phyloP scores from a whole-genome alignment of 1,140 invertebrate genomes.

The Lethrus apterus region DNA sequence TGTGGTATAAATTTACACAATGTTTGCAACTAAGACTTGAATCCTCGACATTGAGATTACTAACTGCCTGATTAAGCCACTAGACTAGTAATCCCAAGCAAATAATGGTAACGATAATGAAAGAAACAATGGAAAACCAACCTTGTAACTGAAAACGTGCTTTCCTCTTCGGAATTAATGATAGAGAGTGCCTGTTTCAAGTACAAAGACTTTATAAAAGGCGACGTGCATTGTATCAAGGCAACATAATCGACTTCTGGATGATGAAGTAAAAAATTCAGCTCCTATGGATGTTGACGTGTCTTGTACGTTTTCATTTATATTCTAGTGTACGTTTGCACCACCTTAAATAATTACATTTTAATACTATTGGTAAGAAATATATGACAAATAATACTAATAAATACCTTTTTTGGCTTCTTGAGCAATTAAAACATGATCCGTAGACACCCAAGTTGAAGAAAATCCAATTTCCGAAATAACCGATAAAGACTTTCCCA shows the following conservation, averaged over 20 bases:
- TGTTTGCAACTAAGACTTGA: no score
- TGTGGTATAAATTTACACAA: no score
- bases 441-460: slow-evolving; percentile 69
- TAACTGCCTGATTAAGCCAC: no score
- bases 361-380: no score
- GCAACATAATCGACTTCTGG: slow-evolving; percentile 50
- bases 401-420: slow-evolving; percentile 45
- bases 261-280: slow-evolving; percentile 56
- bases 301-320: slow-evolving; percentile 55
- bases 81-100: no score
- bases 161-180: slow-evolving; percentile 48
- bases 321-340: slow-evolving; percentile 55
- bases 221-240: slow-evolving; percentile 70
- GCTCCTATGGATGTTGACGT: slow-evolving; percentile 59
- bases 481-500: slow-evolving; percentile 50
- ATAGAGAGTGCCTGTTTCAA: slow-evolving; percentile 48
- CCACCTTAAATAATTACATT: slow-evolving; percentile 28
- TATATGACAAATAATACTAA: no score
- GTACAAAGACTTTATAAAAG: slow-evolving; percentile 54
- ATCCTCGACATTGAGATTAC: no score
- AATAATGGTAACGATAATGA: no score
- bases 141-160: slow-evolving; percentile 65
- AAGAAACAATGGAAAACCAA: slow-evolving; percentile 24
- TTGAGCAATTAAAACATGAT: slow-evolving; percentile 53
- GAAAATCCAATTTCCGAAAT: slow-evolving; percentile 50